These are phyloP conservation scores for Callyntrura guangdongensis DNA, from an alignment of 2,888 invertebrate genomes.

Conservation along the genomic window DNA sequence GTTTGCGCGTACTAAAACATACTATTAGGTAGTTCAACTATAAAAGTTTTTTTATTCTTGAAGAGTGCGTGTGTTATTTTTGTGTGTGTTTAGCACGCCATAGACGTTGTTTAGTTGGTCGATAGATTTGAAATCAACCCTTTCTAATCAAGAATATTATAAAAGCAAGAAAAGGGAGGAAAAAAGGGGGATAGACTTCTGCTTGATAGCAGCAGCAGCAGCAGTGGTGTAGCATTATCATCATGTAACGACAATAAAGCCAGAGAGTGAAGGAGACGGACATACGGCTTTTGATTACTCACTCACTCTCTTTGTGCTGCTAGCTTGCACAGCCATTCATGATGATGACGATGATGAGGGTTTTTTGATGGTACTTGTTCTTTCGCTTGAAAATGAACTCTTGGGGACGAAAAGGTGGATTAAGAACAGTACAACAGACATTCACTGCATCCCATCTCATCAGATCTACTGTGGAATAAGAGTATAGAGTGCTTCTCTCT, in stretches of 20 bases:
- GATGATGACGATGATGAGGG: conserved; percentile 35
- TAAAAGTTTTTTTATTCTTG: too few relatives aligned
- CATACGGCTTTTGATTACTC: conserved; percentile 53
- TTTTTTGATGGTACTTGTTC: conserved; percentile 50
- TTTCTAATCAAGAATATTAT: conserved; percentile 45
- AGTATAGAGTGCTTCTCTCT: conserved; percentile 46
- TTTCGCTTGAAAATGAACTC: conserved; percentile 70
- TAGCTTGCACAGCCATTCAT: not conserved
- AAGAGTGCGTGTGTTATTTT: too few relatives aligned
- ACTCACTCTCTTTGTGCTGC: conserved; percentile 37
- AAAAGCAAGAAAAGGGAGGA: not conserved
- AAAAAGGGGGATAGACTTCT: not conserved
- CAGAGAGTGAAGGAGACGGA: conserved; percentile 3
- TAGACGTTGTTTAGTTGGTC: not conserved
- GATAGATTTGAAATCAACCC: conserved; percentile 51
- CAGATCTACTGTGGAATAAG: not conserved
- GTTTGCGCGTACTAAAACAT: too few relatives aligned
- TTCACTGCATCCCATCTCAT: not conserved
- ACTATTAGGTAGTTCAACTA: not conserved
- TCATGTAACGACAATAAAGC: too few relatives aligned
- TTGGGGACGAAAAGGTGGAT: conserved; percentile 63
- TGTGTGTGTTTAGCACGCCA: not conserved
- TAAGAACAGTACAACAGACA: conserved; percentile 20
- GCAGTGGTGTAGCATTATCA: not conserved
- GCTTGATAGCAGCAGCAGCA: not conserved